phyloP scores from a whole-genome alignment of 2,888 invertebrate genomes.

The Cyrtodaria siliqua region DNA sequence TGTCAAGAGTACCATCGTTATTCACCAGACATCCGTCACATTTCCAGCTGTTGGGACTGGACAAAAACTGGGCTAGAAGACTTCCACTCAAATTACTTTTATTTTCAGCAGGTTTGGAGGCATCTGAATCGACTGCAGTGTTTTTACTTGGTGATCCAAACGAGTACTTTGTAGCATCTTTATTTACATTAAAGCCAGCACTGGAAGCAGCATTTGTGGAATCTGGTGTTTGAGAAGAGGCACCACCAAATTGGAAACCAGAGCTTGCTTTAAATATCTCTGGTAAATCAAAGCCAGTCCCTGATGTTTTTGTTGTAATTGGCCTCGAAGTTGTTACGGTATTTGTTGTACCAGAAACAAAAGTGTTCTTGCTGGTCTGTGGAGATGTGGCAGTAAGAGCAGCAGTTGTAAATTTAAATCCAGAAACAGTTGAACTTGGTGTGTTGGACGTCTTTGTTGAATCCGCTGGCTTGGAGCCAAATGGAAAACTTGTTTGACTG shows the following conservation, averaged over 20 bases:
- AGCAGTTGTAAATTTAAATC: conserved; percentile 67
- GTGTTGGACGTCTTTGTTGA: no score
- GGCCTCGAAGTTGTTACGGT: neutral
- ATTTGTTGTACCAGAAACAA: no score
- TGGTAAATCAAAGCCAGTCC: conserved; percentile 3
- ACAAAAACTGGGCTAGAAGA: conserved; percentile 66
- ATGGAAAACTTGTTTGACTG: conserved; percentile 24
- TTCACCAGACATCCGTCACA: conserved; percentile 89
- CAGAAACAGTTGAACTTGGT: conserved; percentile 23
- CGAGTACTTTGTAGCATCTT: conserved; percentile 22
- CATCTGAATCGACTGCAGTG: conserved; percentile 3
- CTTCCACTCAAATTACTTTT: conserved; percentile 13
- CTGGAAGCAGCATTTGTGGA: conserved; percentile 6
- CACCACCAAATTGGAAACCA: neutral
- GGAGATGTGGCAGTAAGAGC: conserved; percentile 14
- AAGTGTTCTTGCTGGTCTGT: no score
- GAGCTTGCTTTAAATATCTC: conserved; percentile 5
- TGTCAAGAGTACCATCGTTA: conserved; percentile 86
- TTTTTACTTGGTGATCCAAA: conserved; percentile 8
- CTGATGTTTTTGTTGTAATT: conserved; percentile 4
- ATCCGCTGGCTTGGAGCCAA: conserved; percentile 26
- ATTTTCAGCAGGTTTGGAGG: neutral
- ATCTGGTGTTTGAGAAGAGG: neutral
- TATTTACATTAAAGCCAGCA: conserved; percentile 32
- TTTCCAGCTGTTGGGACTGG: conserved; percentile 89